These are phyloP conservation scores for Lithophane socia DNA, from an alignment of 2,888 invertebrate species.

Conservation along the genomic window DNA sequence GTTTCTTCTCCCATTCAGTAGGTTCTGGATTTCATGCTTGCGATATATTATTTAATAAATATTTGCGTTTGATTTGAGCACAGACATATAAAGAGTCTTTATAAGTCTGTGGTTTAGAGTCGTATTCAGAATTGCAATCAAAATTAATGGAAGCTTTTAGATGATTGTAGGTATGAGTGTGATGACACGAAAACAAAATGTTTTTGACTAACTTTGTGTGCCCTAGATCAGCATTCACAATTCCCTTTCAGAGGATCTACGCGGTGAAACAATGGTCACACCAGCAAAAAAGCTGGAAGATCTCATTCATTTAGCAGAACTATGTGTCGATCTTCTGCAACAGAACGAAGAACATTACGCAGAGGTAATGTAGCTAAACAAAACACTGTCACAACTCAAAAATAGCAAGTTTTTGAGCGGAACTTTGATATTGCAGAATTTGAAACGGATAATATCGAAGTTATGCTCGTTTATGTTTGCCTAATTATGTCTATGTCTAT, in stretches of 20 bases:
- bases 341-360: conserved; percentile 99
- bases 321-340: conserved; percentile 99
- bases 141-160: not conserved
- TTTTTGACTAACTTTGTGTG: not conserved
- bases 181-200: not conserved
- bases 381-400: conserved; percentile 38
- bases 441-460: conserved; percentile 21
- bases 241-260: conserved; percentile 92
- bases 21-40: too few relatives aligned
- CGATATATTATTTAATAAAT: not conserved
- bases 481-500: conserved; percentile 75
- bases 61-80: not conserved
- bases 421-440: conserved; percentile 21
- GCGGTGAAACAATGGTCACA: conserved; percentile 95
- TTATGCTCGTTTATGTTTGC: conserved; percentile 72
- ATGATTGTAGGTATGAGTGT: not conserved
- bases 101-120: not conserved
- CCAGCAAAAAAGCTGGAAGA: conserved; percentile 98
- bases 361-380: conserved; percentile 92
- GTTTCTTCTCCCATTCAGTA: too few relatives aligned
- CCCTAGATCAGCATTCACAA: not conserved
- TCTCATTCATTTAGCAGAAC: conserved; percentile 98
- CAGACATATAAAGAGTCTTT: too few relatives aligned
- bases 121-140: not conserved
- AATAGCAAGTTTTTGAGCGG: conserved; percentile 70